phyloP scores from a whole-genome alignment of 2,113 vertebrate genomes.

The Galemys pyrenaicus region DNA sequence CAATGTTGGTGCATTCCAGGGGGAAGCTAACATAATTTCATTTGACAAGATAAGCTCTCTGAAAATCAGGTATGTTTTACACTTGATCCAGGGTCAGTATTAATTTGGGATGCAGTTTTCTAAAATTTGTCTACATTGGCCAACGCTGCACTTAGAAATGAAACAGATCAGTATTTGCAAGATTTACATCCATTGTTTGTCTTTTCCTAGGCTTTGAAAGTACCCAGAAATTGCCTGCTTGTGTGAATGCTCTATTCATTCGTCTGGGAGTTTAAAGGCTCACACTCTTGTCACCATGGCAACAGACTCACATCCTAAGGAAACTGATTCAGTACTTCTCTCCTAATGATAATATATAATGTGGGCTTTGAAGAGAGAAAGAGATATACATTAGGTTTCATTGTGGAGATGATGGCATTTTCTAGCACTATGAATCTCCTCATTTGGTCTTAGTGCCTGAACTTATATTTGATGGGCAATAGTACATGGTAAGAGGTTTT shows the following conservation, averaged over 20 bases:
- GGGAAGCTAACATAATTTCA: slow-evolving; percentile 21
- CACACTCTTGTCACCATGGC: slow-evolving; percentile 53
- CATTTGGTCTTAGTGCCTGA: not conserved
- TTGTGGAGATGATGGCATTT: not conserved
- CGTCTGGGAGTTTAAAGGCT: slow-evolving; percentile 55
- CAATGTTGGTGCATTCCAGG: not conserved
- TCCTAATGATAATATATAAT: slow-evolving; percentile 36
- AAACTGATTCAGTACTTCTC: slow-evolving; percentile 25
- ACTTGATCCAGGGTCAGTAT: not conserved
- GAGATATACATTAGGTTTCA: not conserved
- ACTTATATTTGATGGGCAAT: not conserved
- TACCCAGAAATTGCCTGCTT: slow-evolving; percentile 47
- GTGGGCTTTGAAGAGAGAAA: not conserved
- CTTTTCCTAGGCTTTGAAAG: slow-evolving; percentile 54
- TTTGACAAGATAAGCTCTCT: slow-evolving; percentile 30
- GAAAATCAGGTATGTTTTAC: slow-evolving; percentile 24
- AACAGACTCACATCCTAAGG: slow-evolving; percentile 59
- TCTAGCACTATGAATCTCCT: not conserved
- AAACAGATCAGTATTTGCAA: slow-evolving; percentile 56
- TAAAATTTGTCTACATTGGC: not conserved
- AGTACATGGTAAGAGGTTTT: not conserved
- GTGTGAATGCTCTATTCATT: slow-evolving; percentile 57
- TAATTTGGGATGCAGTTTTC: slow-evolving; percentile 26
- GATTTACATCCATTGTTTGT: slow-evolving; percentile 30
- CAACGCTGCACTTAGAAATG: slow-evolving; percentile 44